Evolutionary conservation across 2,797 vertebrate genomes (phyloP), one percentile per base, ranked within the genome.

Genomic region (Coranthus polyacanthus): DNA sequence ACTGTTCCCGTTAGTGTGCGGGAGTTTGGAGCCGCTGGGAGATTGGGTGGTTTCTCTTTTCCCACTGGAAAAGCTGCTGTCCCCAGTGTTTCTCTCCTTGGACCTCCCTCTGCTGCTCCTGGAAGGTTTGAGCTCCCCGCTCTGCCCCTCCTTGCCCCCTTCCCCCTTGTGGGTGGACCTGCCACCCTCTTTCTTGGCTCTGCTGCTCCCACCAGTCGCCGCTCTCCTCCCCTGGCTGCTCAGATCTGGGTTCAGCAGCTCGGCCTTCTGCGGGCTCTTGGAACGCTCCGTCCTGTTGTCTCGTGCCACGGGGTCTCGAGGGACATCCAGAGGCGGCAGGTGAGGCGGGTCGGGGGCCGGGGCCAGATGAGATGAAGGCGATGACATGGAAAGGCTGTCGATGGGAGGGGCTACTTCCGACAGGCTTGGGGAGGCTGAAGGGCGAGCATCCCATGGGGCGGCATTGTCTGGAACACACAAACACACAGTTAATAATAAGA

Each of bases 351-450:
- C 95, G 88, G 93, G 94, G 94, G 93, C 90, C 83, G 91, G 95
- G 94, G 93, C 95, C 93, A 94, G 92, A 93, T 98, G 96, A 89
- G 96, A 97, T 96, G 96, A 94, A 91, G 95, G 95, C 89, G 94
- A 96, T 95, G 96, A 88, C 92, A 94, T 91, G 91, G 96, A 92
- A 91, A 95, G 93, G 74, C 95, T 94, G 0, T 97, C 96, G 5
- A 93, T 93, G 90, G 94, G 92, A 89, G 93, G 91, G 88, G 95
- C 96, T 98, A 98, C 94, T 98, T 99, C 97, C 95, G 95, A 95
- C 96, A 97, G 93, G 88, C 95, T 94, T 96, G 98, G 93, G 96
- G 96, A 93, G 96, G 96, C 91, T 96, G 97, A 92, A 96, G 96
- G 93, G 93, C 94, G 93, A 95, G 94, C 79, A 86, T 97, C 97